A percentile compares a stretch with the other conserved stretches of the same genome.
phyloP scores from a whole-genome alignment of 2,888 invertebrate species.

The Tipula unca region DNA sequence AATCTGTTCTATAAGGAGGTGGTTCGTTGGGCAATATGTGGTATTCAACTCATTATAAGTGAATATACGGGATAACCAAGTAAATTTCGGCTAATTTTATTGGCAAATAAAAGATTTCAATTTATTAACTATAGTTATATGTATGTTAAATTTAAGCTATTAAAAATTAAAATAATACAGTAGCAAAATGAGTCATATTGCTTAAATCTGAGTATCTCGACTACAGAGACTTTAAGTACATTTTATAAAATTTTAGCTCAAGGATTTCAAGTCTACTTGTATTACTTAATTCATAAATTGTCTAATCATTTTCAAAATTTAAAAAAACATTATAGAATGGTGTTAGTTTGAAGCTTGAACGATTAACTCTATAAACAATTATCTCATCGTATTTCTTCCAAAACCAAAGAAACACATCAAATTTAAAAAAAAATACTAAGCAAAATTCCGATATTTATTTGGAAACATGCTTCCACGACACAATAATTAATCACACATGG shows the following conservation, averaged over 20 bases:
- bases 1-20: too few species aligned
- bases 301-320: neutral
- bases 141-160: too few species aligned
- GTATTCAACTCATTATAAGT: too few species aligned
- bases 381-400: neutral
- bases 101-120: too few species aligned
- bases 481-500: neutral
- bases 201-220: too few species aligned
- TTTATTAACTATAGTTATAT: too few species aligned
- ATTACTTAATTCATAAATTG: neutral
- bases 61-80: too few species aligned
- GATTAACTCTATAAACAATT: neutral
- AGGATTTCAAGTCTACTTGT: neutral
- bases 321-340: neutral
- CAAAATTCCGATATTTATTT: neutral
- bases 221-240: too few species aligned
- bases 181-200: too few species aligned
- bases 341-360: neutral
- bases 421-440: neutral
- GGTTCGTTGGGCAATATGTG: too few species aligned
- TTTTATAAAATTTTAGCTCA: neutral
- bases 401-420: neutral
- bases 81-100: too few species aligned
- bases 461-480: neutral
- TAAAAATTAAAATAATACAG: too few species aligned